Evolutionary conservation across 2,113 vertebrate genomes (phyloP).

Genomic region (Dipodomys merriami): DNA sequence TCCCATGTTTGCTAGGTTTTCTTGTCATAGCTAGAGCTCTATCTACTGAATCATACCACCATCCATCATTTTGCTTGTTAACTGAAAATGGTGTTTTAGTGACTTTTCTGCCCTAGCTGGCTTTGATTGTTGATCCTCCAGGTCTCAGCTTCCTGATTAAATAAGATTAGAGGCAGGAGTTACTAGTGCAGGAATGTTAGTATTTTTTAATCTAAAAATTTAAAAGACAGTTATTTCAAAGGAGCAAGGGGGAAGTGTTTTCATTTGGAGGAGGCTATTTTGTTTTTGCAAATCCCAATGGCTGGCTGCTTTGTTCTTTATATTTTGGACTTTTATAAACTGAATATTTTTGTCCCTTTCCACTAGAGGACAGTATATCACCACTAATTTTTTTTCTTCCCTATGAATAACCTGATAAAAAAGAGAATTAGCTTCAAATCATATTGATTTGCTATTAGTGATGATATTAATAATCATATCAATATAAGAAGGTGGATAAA

Average conservation of each 20-base stretch:
- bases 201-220: not conserved
- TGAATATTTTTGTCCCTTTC: slow-evolving; percentile 40
- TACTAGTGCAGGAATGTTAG: too few relatives aligned
- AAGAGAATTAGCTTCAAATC: not conserved
- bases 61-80: too few relatives aligned
- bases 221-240: not conserved
- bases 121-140: too few relatives aligned
- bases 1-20: too few relatives aligned
- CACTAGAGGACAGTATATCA: slow-evolving; percentile 74
- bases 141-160: too few relatives aligned
- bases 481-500: not conserved
- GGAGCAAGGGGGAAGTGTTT: not conserved
- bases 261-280: not conserved
- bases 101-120: too few relatives aligned
- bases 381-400: slow-evolving; percentile 15
- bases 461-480: not conserved
- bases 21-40: too few relatives aligned
- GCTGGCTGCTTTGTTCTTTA: not conserved
- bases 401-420: not conserved
- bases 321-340: not conserved
- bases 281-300: not conserved
- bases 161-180: too few relatives aligned
- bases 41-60: too few relatives aligned
- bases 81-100: too few relatives aligned
- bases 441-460: not conserved